Evolutionary conservation across 2,113 vertebrate genomes (phyloP).

Genomic region (Vidua chalybeata): DNA sequence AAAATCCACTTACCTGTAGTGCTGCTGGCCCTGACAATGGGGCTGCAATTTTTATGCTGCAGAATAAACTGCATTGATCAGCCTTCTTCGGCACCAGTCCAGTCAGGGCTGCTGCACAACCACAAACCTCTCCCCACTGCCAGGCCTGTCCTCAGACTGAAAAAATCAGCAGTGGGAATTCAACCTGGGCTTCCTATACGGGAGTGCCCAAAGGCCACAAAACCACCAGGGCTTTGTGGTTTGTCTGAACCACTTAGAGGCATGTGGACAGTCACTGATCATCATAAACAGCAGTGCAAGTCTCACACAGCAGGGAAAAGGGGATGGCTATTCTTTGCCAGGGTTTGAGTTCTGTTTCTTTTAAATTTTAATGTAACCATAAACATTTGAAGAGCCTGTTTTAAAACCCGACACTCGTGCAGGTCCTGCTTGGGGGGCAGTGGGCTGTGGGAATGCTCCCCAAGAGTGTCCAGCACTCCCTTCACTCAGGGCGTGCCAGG

Average conservation of each 20-base stretch:
- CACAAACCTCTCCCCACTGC: neutral
- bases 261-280: neutral
- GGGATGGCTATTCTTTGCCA: neutral
- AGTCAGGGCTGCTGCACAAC: neutral
- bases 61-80: neutral
- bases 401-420: neutral
- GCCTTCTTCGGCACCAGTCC: neutral
- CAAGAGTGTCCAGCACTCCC: neutral
- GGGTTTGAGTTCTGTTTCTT: neutral
- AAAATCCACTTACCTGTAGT: neutral
- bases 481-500: neutral
- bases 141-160: neutral
- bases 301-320: neutral
- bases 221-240: neutral
- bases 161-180: neutral
- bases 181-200: neutral
- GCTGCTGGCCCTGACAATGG: neutral
- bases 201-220: neutral
- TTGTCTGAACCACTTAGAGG: neutral
- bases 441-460: neutral
- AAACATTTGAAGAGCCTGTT: neutral
- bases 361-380: neutral
- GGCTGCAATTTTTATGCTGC: neutral
- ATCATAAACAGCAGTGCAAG: fast-evolving
- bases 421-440: neutral